Percentiles rank a stretch among this genome's conserved stretches.
phyloP scores from a whole-genome alignment of 2,797 vertebrate species.

The Taeniopygia guttata region DNA sequence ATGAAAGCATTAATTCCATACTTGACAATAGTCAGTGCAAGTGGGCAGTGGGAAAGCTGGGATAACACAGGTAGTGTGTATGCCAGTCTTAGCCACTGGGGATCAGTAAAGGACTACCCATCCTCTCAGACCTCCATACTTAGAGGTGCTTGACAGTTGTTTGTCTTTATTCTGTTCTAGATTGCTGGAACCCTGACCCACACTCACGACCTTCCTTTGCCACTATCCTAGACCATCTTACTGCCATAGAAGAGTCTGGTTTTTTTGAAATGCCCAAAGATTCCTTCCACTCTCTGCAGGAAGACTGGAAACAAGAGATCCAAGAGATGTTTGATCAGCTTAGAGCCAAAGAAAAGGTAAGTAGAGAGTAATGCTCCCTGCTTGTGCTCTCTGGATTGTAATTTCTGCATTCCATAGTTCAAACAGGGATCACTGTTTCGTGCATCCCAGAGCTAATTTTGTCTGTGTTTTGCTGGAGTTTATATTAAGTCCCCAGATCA shows the following conservation, averaged over 20 bases:
- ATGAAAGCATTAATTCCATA: neutral
- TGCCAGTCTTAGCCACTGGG: constrained; percentile 46
- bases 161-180: constrained; percentile 69
- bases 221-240: constrained; percentile 89
- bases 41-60: neutral
- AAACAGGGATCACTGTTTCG: neutral
- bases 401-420: neutral
- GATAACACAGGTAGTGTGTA: neutral
- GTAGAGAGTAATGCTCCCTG: neutral
- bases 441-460: neutral
- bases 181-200: constrained; percentile 93
- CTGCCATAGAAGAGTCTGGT: constrained; percentile 92
- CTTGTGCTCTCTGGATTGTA: neutral
- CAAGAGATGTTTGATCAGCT: constrained; percentile 99
- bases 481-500: neutral
- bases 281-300: constrained; percentile 96
- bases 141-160: neutral
- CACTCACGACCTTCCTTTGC: constrained; percentile 89
- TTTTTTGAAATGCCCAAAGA: constrained; percentile 98
- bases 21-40: neutral
- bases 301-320: constrained; percentile 98
- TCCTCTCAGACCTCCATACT: neutral
- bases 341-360: constrained; percentile 95
- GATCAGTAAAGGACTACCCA: constrained; percentile 41
- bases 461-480: neutral